phyloP scores from a whole-genome alignment of 2,113 vertebrate genomes.

The Oryzias celebensis region DNA sequence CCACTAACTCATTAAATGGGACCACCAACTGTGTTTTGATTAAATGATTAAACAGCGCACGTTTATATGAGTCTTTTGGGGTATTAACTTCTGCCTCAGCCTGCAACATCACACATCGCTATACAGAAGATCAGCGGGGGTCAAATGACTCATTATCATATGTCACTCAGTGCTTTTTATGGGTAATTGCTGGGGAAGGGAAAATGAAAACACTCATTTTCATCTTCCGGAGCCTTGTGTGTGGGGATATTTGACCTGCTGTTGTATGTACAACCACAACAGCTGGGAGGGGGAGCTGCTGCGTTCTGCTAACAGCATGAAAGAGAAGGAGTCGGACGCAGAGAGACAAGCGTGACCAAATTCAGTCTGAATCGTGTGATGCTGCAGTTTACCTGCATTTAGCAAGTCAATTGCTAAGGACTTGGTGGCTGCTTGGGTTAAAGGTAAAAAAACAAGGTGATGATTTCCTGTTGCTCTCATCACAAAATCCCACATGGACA shows the following conservation, averaged over 20 bases:
- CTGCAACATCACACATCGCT: constrained; percentile 45
- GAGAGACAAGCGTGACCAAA: background rate
- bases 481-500: constrained; percentile 42
- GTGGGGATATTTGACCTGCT: constrained; percentile 31
- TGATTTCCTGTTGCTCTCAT: constrained; percentile 50
- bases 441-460: constrained; percentile 40
- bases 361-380: constrained; percentile 10
- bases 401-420: constrained; percentile 26
- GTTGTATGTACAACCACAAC: constrained; percentile 12
- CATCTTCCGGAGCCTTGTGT: constrained; percentile 10
- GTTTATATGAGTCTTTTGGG: constrained; percentile 53
- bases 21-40: constrained; percentile 57
- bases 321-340: background rate
- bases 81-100: constrained; percentile 52
- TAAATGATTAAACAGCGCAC: constrained; percentile 55
- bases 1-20: constrained; percentile 61
- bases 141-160: constrained; percentile 61
- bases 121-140: constrained; percentile 51
- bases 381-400: constrained; percentile 40
- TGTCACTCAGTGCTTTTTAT: constrained; percentile 47
- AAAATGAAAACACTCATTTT: constrained; percentile 45
- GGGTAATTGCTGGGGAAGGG: constrained; percentile 41
- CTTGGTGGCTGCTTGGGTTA: constrained; percentile 16
- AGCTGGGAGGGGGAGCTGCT: constrained; percentile 10
- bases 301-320: background rate